Evolutionary conservation across 1,140 invertebrate genomes (phyloP), one percentile per base, ranked within the genome.

Genomic region (Brachionus calyciflorus): DNA sequence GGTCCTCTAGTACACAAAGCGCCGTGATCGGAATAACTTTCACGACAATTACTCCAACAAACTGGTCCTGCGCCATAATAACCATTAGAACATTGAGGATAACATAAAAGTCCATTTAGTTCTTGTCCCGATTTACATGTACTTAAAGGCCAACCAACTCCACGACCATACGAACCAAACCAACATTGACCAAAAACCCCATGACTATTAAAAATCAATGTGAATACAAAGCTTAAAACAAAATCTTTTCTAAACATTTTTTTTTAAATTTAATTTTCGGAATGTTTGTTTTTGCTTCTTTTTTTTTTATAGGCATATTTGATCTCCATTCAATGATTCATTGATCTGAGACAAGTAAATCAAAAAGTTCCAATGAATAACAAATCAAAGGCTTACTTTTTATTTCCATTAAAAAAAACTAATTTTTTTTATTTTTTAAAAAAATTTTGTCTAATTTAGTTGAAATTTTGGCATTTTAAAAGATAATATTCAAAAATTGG

Each of bases 41-140:
- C 21, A 28, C 26, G 3, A 14, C 63, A 68, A 46, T n/a, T 68
- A 37, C 17, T 24, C 63, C 63, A 68, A 17, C 63, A 68, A 46
- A 68, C 41, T 46, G 63, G 63, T 5, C 63, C 63, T 24, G 46
- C 63, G 5, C 63, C 63, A 26, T 68, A 24, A 44, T 46, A 68
- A 26, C 63, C 63, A 26, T 44, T n/a, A 24, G 10, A 14, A 46
- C 63, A 68, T n/a, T n/a, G 7, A 2, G 63, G 63, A 44, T 68
- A 68, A 26, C 63, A 68, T 6, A 68, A 46, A 68, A 46, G 40
- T 37, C 63, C 63, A 48, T 44, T 5, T 68, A 46, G 40, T 46
- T 68, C 63, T 46, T 12, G 24, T 46, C 40, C 63, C 24, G 28
- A 12, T 37, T 7, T 30, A 26, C 63, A 68, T 46, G 63, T 1